Evolutionary conservation across 2,888 invertebrate genomes (phyloP), one percentile per base, ranked within the genome.

Genomic region (Zaprionus lineosus): DNA sequence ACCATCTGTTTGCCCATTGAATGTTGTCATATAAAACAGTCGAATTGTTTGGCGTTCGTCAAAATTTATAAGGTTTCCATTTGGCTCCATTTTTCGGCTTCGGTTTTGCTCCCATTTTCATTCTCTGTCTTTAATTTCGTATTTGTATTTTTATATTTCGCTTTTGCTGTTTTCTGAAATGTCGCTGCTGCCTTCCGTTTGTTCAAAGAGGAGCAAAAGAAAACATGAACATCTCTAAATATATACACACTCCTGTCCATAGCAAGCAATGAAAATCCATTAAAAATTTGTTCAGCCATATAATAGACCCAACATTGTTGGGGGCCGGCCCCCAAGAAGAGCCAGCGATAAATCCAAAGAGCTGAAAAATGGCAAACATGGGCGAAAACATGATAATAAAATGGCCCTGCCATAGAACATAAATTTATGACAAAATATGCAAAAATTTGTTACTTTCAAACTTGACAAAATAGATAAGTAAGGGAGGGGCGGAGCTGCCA

Each of bases 391-490:
- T 24, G 55, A 52, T 50, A 52, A 56, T 70, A 59, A 69, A 69
- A 69, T 58, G 41, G 41, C 24, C 59, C 29, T n/a, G 50, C n/a
- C 36, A 31, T 16, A 37, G 40, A 15, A 9, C 8, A 19, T 7
- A 64, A 74, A 82, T 78, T 71, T 78, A 76, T 82, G 81, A 65
- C 76, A 79, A 73, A 75, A 77, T 76, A 84, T 77, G 84, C 84
- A 77, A 84, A 77, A 84, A 65, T 69, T 76, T 76, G 69, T 60
- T 79, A 57, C 53, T 68, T 60, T 74, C 70, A 58, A 72, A 70
- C 48, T 72, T 73, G 69, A 73, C 64, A 71, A 70, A 58, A 51
- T 50, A 44, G 60, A 65, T 53, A 68, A 58, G 46, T 19, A 39
- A 12, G 9, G 8, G 8, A 4, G 33, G 21, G 52, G 9, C 31